phyloP scores from a whole-genome alignment of 2,888 invertebrate genomes.

The Hofmannophila pseudospretella region DNA sequence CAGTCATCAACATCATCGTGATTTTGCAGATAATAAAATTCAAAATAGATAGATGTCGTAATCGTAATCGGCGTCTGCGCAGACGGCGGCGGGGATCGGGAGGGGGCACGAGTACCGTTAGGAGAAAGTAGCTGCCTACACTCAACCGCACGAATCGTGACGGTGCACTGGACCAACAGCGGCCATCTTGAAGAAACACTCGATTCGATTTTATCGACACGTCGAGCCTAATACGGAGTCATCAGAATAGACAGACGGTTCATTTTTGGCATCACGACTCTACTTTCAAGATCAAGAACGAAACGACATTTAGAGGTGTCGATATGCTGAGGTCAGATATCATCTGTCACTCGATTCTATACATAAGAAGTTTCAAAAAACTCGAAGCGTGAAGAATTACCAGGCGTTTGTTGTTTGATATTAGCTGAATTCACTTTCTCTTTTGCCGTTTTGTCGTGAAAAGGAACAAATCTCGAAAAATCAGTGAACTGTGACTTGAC shows the following conservation, averaged over 20 bases:
- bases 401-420: too few relatives aligned
- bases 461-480: conserved; percentile 38
- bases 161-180: conserved; percentile 38
- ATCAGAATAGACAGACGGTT: conserved; percentile 27
- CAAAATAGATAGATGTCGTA: conserved; percentile 63
- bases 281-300: conserved; percentile 23
- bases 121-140: conserved; percentile 76
- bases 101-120: conserved; percentile 60
- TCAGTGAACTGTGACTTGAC: conserved; percentile 31
- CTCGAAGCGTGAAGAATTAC: too few relatives aligned
- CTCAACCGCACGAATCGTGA: conserved; percentile 54
- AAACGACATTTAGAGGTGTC: conserved; percentile 4
- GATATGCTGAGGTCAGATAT: not conserved
- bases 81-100: conserved; percentile 25
- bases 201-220: conserved; percentile 51
- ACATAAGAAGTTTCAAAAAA: too few relatives aligned
- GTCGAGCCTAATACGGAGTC: conserved; percentile 30
- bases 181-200: conserved; percentile 48
- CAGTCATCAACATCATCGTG: conserved; percentile 35
- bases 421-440: conserved; percentile 39
- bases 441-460: conserved; percentile 36
- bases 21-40: conserved; percentile 56
- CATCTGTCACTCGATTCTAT: conserved; percentile 8
- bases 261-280: conserved; percentile 26
- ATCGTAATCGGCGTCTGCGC: conserved; percentile 46